Base-by-base conservation (phyloP, 2,888 invertebrate genomes). In the Sericinus montela region DNA sequence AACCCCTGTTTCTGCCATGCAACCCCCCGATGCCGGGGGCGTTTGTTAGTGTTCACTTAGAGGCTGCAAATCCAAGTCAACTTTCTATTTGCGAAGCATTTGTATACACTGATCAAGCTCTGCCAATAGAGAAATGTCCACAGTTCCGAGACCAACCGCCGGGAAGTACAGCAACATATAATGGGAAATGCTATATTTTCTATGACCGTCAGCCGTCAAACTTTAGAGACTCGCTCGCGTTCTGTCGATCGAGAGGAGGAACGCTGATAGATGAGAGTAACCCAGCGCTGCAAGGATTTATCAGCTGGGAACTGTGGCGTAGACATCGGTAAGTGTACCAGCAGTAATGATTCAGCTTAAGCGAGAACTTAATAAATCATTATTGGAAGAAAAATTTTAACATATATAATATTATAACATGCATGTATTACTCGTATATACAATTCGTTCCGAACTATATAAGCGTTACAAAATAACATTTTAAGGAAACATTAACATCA, bases 21-120 rank as follows among this genome's bases (percentile, higher is more conserved):
- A 97, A 97, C 80, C 97, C 97, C 1, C 97, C 97, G 0, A 97
- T 97, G 96, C 96, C 97, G 0, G 97, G 97, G 0, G 97, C 97
- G 7, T 97, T 97, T 76, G 97, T 97, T 54, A 96, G 96, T 61
- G 96, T 97, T 0, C 97, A 97, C 69, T 76, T 97, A 48, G 97
- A 97, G 83, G 92, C 94, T 0, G 90, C 93, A 0, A 72, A 87
- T 0, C 92, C 94, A 0, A 94, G 93, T 54, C 95, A 95, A 54
- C 86, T 97, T 10, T 97, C 97, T 0, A 94, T 97, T 9, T 97
- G 97, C 73, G 97, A 97, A 77, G 95, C 97, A 0, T 97, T 97
- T 75, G 97, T 97, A 11, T 97, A 97, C 69, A 97, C 97, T 0
- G 97, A 97, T 79, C 88, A 94, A 88, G 97, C 97, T 0, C 74